A percentile compares a stretch with the other conserved stretches of the same genome.
phyloP scores from a whole-genome alignment of 2,797 vertebrate species.

The Nasua narica region DNA sequence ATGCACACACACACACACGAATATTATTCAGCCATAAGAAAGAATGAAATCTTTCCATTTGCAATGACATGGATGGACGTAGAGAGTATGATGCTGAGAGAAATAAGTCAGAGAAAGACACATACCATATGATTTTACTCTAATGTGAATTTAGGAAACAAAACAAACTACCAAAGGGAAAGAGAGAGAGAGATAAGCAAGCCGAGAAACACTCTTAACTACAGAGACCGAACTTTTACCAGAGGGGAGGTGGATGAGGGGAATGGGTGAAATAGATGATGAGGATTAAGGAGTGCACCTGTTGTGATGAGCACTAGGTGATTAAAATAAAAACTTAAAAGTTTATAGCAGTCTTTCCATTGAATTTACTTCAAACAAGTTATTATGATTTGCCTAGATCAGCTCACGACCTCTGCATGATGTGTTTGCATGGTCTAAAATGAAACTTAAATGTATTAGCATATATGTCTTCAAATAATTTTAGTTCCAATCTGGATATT shows the following conservation, averaged over 20 bases:
- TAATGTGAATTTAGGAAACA: not conserved
- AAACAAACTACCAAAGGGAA: not conserved
- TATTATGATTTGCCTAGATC: not conserved
- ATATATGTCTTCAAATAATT: constrained; percentile 22
- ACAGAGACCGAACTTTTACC: not conserved
- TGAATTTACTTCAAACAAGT: not conserved
- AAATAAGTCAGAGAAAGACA: not conserved
- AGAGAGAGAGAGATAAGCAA: not conserved
- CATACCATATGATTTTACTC: not conserved
- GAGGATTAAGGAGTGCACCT: not conserved
- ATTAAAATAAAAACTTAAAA: not conserved
- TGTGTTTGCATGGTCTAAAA: not conserved
- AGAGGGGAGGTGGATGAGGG: not conserved
- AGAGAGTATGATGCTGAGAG: not conserved
- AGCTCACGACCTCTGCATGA: not conserved
- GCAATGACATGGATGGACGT: not conserved
- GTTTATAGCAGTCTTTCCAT: not conserved
- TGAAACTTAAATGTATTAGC: not conserved
- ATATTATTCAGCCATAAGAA: not conserved
- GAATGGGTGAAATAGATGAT: not conserved
- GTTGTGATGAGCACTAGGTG: not conserved
- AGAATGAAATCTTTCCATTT: not conserved
- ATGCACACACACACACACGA: not conserved
- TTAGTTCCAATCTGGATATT: not conserved
- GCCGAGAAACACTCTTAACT: not conserved